Evolutionary conservation across 2,113 vertebrate species (phyloP).

Genomic region (Pogonocichla stellata): DNA sequence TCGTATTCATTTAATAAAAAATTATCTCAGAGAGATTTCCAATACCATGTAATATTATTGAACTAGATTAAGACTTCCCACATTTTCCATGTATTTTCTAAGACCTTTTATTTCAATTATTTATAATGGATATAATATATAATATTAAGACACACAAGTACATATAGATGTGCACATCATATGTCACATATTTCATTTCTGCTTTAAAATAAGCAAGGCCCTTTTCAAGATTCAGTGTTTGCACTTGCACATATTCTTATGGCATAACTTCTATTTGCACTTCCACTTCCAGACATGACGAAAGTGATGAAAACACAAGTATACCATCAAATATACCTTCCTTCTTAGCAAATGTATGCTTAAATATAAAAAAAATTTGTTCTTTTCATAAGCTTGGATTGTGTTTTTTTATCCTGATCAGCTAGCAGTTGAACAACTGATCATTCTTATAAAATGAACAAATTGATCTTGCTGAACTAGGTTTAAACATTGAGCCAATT

Average conservation of each 20-base stretch:
- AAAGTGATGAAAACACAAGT: background rate
- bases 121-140: background rate
- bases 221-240: background rate
- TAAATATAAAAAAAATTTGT: background rate
- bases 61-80: background rate
- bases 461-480: background rate
- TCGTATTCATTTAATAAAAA: background rate
- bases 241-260: background rate
- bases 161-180: background rate
- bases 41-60: background rate
- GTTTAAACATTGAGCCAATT: background rate
- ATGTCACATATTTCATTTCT: background rate
- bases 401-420: background rate
- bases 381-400: background rate
- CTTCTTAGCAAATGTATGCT: background rate
- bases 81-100: background rate
- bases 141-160: background rate
- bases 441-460: background rate
- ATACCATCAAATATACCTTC: background rate
- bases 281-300: background rate
- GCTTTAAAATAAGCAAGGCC: background rate
- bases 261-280: background rate
- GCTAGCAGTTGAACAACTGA: background rate
- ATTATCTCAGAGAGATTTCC: background rate
- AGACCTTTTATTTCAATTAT: background rate